Evolutionary conservation across 2,888 invertebrate genomes (phyloP).

Genomic region (Galeopsomyia nigrocyanea): DNA sequence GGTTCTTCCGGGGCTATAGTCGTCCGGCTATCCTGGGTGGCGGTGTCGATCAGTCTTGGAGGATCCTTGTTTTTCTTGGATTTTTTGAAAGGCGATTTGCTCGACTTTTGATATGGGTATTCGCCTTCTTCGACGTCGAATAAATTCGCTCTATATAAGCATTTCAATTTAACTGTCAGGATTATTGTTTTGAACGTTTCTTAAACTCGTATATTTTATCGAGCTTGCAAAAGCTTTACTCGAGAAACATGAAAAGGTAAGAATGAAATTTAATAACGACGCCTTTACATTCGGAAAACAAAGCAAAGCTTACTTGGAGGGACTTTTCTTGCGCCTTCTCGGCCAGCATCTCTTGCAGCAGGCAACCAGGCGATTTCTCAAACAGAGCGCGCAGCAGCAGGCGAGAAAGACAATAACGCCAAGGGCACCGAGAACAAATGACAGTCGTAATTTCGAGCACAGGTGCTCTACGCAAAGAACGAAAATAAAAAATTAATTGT

Average conservation of each 20-base stretch:
- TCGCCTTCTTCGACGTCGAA: conserved; percentile 34
- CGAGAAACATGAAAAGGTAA: too few relatives aligned
- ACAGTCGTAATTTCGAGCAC: conserved; percentile 38
- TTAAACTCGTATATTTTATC: too few relatives aligned
- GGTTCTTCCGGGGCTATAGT: conserved; percentile 38
- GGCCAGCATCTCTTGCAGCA: conserved; percentile 41
- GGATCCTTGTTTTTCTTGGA: conserved; percentile 34
- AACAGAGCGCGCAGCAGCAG: conserved; percentile 52
- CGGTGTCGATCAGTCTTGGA: conserved; percentile 42
- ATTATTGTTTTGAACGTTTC: neutral
- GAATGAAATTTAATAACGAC: too few relatives aligned
- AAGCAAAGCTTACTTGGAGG: neutral
- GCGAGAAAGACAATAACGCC: conserved; percentile 47
- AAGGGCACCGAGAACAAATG: conserved; percentile 46
- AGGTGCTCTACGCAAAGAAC: conserved; percentile 27
- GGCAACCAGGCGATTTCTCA: conserved; percentile 49
- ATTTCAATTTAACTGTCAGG: neutral
- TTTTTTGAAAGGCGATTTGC: neutral
- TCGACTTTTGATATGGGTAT: conserved; percentile 11
- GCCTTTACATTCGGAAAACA: too few relatives aligned
- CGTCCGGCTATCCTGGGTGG: conserved; percentile 45
- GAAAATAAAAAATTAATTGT: neutral
- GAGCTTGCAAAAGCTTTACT: neutral
- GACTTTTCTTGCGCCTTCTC: conserved; percentile 5
- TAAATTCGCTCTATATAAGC: neutral